Evolutionary conservation across 2,113 vertebrate genomes (phyloP), one percentile per base, ranked within the genome.

Genomic region (Macquaria australasica): DNA sequence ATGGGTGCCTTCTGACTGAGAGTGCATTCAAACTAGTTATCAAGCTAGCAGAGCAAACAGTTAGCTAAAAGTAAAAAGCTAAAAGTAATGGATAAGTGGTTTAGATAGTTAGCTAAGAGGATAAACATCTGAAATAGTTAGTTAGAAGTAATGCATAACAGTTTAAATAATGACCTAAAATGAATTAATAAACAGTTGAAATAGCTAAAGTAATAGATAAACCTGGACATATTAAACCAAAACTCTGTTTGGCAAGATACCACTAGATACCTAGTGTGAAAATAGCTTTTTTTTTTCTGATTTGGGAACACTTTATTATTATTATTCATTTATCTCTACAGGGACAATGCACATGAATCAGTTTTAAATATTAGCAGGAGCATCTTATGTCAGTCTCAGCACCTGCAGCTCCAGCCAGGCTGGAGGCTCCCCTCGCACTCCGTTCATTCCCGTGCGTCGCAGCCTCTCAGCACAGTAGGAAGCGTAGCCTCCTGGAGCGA

Each of bases 341-440:
- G 31, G 6, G 2, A 9, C 39, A 48, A 48, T 39, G 10, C 4
- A n/a, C 11, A n/a, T 56, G 0, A 21, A 53, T 43, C 5, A 23
- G 1, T 53, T 55, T 75, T 3, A 16, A 67, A 68, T 41, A 28
- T 37, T 9, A 56, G 9, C 5, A 10, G 21, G 34, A 28, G 5
- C 39, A 25, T 43, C 11, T 25, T 20, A 0, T 37, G 20, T 48
- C 14, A 16, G n/a, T 31, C 4, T 37, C 12, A 9, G 58, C 92
- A 99, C 98, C 97, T 99, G 97, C 21, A 99, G 96, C 93, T 99
- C 98, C 83, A 99, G 90, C 96, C 97, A 99, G 88, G 97, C 96
- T 0, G 98, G 98, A 10, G 98, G 97, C 83, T 99, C 97, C 5
- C 84, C 94, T 8, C 98, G 96, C 1, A 95, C 94, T 45, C 98